Evolutionary conservation across 2,797 vertebrate species (phyloP).

Genomic region (Morus bassanus): DNA sequence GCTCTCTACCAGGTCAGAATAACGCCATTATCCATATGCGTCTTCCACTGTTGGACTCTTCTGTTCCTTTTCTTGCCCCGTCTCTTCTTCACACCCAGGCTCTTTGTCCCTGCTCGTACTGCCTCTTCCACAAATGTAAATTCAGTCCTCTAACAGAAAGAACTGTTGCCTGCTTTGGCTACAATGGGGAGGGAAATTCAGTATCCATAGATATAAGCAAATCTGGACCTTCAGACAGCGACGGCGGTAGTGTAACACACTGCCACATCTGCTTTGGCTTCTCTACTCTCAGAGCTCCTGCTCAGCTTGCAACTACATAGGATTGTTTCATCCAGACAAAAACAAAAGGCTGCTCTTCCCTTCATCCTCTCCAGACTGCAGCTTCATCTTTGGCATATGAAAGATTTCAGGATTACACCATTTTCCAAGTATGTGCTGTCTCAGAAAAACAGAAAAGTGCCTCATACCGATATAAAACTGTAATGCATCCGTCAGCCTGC

Average conservation of each 20-base stretch:
- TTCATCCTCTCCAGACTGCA: neutral
- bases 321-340: neutral
- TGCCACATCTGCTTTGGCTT: neutral
- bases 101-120: neutral
- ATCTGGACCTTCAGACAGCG: neutral
- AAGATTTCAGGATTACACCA: neutral
- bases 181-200: neutral
- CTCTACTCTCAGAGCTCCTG: neutral
- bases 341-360: neutral
- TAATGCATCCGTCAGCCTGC: neutral
- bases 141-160: neutral
- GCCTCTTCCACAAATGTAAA: neutral
- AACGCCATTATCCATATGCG: accelerated
- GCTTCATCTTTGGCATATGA: neutral
- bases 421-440: neutral
- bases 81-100: neutral
- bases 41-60: neutral
- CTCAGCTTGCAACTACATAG: neutral
- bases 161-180: neutral
- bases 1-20: neutral
- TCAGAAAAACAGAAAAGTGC: neutral
- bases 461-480: neutral
- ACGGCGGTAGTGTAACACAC: accelerated
- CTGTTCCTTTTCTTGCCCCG: neutral
- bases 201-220: neutral